Conservation (phyloP, 2,797 vertebrate species). For the Lophura swinhoii region DNA sequence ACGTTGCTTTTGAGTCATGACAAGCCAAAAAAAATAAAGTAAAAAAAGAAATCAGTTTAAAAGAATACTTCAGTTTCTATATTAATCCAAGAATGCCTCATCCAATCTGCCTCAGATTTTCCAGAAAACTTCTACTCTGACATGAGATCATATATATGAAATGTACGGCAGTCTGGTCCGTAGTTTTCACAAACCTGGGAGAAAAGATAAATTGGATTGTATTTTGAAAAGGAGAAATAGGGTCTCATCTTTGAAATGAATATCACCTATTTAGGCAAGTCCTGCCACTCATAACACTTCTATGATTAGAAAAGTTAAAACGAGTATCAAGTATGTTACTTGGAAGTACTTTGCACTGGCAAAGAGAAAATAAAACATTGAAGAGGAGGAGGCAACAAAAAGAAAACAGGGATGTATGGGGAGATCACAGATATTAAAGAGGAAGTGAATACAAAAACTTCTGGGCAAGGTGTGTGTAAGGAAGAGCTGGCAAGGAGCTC, state of each 20-base stretch:
- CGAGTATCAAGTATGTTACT: background rate
- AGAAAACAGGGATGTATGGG: background rate
- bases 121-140: slow-evolving; percentile 51
- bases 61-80: slow-evolving; percentile 38
- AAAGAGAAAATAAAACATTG: background rate
- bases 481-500: background rate
- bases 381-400: background rate
- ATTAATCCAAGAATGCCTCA: slow-evolving; percentile 41
- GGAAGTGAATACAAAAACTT: slow-evolving; percentile 14
- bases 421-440: slow-evolving; percentile 11
- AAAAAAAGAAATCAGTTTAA: background rate
- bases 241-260: slow-evolving; percentile 19
- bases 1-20: slow-evolving; percentile 19
- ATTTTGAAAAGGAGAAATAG: slow-evolving; percentile 18
- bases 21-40: background rate
- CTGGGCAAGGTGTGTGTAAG: background rate
- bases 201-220: slow-evolving; percentile 6
- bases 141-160: slow-evolving; percentile 59
- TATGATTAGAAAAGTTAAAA: background rate
- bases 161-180: slow-evolving; percentile 10
- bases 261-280: slow-evolving; percentile 21
- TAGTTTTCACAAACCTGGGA: slow-evolving; percentile 15
- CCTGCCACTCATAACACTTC: background rate
- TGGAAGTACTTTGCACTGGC: background rate
- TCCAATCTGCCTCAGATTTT: slow-evolving; percentile 64